Conservation (phyloP, 2,888 invertebrate species). For the Sceliomorpha sp. region DNA sequence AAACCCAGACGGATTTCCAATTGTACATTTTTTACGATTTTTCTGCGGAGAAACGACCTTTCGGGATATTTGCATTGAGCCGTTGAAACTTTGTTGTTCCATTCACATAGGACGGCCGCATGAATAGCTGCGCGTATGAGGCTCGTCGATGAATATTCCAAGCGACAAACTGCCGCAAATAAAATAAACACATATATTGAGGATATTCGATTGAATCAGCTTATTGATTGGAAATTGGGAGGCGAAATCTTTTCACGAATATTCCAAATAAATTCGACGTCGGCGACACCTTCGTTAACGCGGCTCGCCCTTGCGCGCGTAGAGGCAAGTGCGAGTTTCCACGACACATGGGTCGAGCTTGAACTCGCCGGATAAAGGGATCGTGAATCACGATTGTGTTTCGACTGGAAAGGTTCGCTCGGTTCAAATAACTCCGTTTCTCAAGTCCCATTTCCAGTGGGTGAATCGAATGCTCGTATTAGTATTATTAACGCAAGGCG, state of each 20-base stretch:
- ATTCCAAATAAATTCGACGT: constrained; percentile 41
- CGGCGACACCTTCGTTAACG: constrained; percentile 44
- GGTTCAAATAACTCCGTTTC: constrained; percentile 52
- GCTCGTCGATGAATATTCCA: neutral
- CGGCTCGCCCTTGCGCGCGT: constrained; percentile 16
- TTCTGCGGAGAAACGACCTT: constrained; percentile 33
- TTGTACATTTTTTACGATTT: constrained; percentile 48
- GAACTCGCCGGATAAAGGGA: constrained; percentile 50
- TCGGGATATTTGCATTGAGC: constrained; percentile 49
- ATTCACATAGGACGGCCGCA: constrained; percentile 21
- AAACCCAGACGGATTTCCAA: constrained; percentile 49
- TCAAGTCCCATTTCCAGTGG: constrained; percentile 50
- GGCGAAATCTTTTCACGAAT: constrained; percentile 26
- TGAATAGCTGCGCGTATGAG: constrained; percentile 21
- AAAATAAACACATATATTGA: constrained; percentile 22
- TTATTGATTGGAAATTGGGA: constrained; percentile 12
- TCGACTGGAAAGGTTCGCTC: constrained; percentile 53
- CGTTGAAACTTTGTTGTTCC: constrained; percentile 47
- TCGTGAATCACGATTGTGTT: constrained; percentile 58
- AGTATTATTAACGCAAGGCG: constrained; percentile 55
- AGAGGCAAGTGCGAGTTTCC: constrained; percentile 24
- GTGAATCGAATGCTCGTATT: constrained; percentile 55
- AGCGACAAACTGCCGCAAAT: constrained; percentile 5
- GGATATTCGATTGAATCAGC: constrained; percentile 7
- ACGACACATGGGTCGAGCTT: constrained; percentile 37